Evolutionary conservation across 1,140 invertebrate genomes (phyloP).

Genomic region (Ephestia elutella): DNA sequence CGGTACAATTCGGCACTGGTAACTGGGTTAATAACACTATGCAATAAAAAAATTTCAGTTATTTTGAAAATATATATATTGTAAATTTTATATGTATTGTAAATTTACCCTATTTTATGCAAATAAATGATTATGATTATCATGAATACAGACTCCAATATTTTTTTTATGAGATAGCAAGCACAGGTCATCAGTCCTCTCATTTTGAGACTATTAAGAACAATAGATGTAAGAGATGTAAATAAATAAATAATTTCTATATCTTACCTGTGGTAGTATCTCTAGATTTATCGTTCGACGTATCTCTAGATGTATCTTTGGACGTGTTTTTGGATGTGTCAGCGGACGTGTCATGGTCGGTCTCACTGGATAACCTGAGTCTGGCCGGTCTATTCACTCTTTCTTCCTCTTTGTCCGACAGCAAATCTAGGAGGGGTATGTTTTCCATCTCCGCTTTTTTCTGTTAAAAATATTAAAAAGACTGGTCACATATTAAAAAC

Average conservation of each 20-base stretch:
- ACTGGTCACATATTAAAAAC: too few species aligned
- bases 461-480: constrained; percentile 27
- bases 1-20: too few species aligned
- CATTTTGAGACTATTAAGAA: background rate
- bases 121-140: too few species aligned
- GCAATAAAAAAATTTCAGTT: too few species aligned
- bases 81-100: too few species aligned
- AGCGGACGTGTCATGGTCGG: constrained; percentile 31
- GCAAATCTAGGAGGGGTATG: constrained; percentile 29
- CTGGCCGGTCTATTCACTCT: constrained; percentile 16
- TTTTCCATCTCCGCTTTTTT: constrained; percentile 56
- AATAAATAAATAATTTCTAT: background rate
- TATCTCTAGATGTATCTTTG: constrained; percentile 16
- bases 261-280: constrained; percentile 17
- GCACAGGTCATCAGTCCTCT: too few species aligned
- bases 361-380: constrained; percentile 45
- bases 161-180: too few species aligned
- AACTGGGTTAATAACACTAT: too few species aligned
- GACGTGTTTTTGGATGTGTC: constrained; percentile 26
- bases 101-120: too few species aligned
- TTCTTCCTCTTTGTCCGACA: constrained; percentile 34
- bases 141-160: too few species aligned
- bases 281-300: background rate
- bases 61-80: too few species aligned
- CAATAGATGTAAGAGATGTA: background rate